phyloP scores from a whole-genome alignment of 2,113 vertebrate genomes.

The Canis aureus region DNA sequence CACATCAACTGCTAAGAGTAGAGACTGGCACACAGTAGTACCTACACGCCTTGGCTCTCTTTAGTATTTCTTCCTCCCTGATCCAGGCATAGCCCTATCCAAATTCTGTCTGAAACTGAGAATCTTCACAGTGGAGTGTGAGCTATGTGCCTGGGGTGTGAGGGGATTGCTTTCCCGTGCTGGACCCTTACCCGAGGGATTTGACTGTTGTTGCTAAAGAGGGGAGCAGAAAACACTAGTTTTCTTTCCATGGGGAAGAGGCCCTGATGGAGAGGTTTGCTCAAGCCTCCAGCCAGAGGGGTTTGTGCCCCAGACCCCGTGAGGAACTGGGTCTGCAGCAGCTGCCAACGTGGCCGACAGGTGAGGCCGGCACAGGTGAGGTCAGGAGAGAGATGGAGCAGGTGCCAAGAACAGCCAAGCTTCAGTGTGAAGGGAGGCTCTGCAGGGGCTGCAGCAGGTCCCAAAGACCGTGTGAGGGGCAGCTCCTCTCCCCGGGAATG shows the following conservation, averaged over 20 bases:
- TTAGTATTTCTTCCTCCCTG: neutral
- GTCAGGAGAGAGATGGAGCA: neutral
- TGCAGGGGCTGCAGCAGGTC: neutral
- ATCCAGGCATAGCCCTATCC: neutral
- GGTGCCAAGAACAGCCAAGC: neutral
- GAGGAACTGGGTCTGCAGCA: neutral
- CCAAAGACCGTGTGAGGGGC: neutral
- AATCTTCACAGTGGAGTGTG: neutral
- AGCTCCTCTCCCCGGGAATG: neutral
- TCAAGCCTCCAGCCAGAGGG: neutral
- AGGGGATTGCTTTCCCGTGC: neutral
- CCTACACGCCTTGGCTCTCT: neutral
- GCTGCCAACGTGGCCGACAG: fast-evolving
- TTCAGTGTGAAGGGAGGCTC: too few relatives aligned
- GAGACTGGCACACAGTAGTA: neutral
- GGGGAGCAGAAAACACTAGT: neutral
- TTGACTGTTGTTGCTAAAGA: neutral
- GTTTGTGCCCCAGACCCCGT: neutral
- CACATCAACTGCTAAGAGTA: neutral
- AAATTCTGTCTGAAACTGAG: neutral
- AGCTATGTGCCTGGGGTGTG: neutral
- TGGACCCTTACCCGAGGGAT: neutral
- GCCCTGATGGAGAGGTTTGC: neutral
- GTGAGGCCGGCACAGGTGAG: neutral
- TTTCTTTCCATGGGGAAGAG: neutral